Percentiles rank a stretch among this genome's conserved stretches.
Evolutionary conservation across 1,140 invertebrate genomes (phyloP).

Genomic region (Sinella curviseta): DNA sequence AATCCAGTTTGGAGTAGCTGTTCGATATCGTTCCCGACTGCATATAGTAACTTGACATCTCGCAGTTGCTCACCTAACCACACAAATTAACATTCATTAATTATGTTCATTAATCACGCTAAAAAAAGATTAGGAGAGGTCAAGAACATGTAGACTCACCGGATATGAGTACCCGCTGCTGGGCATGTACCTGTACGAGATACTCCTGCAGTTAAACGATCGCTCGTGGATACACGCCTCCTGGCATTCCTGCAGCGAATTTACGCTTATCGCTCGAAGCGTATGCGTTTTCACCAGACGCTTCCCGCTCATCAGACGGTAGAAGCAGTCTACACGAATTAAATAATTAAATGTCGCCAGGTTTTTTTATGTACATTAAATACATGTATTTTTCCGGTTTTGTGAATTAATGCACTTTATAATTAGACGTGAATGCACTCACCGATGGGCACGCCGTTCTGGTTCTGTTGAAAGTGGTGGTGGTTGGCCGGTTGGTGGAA

Average conservation of each 20-base stretch:
- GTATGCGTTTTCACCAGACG: slow-evolving; percentile 43
- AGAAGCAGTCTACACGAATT: slow-evolving; percentile 47
- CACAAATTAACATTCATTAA: background rate
- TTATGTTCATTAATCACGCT: too few relatives aligned
- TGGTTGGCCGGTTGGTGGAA: background rate
- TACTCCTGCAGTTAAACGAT: slow-evolving; percentile 38
- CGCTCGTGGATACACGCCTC: slow-evolving; percentile 45
- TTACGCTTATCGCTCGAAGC: slow-evolving; percentile 38
- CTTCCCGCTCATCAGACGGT: slow-evolving; percentile 47
- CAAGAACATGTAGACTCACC: background rate
- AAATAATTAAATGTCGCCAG: too few relatives aligned
- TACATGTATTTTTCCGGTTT: too few relatives aligned
- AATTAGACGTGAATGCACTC: background rate
- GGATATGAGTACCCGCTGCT: slow-evolving; percentile 6
- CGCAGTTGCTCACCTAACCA: slow-evolving; percentile 42
- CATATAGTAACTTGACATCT: slow-evolving; percentile 44
- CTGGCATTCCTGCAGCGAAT: slow-evolving; percentile 42
- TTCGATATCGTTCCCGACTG: slow-evolving; percentile 27
- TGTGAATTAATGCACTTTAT: background rate
- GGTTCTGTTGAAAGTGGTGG: too few relatives aligned
- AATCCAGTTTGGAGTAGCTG: slow-evolving; percentile 31
- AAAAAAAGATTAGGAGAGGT: background rate
- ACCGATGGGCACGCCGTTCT: slow-evolving; percentile 46
- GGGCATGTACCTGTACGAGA: slow-evolving; percentile 43
- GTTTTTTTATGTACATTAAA: too few relatives aligned